phyloP scores from a whole-genome alignment of 2,113 vertebrate genomes.

The Jaculus jaculus region DNA sequence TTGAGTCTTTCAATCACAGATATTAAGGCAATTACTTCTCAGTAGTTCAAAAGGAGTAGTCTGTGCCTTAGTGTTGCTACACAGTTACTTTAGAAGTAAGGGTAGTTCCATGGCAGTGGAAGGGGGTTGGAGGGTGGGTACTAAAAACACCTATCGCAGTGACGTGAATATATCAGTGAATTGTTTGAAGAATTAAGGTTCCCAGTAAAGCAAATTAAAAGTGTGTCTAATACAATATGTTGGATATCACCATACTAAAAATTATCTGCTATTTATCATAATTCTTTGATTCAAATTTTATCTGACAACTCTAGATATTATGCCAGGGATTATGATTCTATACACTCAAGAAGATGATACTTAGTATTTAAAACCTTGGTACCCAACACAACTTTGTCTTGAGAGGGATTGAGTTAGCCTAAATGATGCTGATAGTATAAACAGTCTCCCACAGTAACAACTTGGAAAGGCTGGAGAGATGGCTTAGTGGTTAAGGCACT shows the following conservation, averaged over 20 bases:
- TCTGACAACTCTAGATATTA: background rate
- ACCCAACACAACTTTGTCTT: background rate
- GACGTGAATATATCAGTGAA: background rate
- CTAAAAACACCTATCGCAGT: background rate
- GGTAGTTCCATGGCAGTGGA: background rate
- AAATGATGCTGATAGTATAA: background rate
- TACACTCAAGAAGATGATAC: background rate
- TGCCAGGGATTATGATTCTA: background rate
- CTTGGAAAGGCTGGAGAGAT: too few species aligned
- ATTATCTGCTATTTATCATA: background rate
- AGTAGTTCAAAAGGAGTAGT: background rate
- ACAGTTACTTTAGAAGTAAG: background rate
- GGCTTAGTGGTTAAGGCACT: too few species aligned
- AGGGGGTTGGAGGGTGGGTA: background rate
- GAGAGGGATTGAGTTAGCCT: background rate
- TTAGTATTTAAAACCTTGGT: background rate
- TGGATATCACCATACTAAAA: background rate
- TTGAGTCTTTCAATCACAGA: rapidly evolving
- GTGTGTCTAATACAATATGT: background rate
- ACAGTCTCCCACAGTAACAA: too few species aligned
- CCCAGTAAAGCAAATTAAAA: background rate
- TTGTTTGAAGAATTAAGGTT: background rate
- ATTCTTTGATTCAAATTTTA: background rate
- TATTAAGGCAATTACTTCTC: background rate
- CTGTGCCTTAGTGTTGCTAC: background rate